A percentile compares a stretch with the other conserved stretches of the same genome.
Evolutionary conservation across 2,797 vertebrate genomes (phyloP).

Genomic region (Erithacus rubecula): DNA sequence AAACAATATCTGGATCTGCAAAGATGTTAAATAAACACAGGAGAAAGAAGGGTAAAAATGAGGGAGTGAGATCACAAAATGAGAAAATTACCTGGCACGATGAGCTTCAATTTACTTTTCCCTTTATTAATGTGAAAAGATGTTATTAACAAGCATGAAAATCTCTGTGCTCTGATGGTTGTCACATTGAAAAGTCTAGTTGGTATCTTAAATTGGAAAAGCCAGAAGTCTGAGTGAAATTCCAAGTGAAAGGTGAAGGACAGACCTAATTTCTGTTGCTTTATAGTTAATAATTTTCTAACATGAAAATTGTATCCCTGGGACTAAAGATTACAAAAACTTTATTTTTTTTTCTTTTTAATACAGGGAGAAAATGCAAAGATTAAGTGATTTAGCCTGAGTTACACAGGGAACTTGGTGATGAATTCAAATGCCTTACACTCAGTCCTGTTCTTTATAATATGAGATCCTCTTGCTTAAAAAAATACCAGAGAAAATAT

Average conservation of each 20-base stretch:
- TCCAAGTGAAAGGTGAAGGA: not conserved
- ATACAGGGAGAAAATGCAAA: not conserved
- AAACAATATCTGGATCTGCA: not conserved
- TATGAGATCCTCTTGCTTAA: not conserved
- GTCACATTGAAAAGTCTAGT: not conserved
- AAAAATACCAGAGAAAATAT: not conserved
- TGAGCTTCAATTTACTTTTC: constrained; percentile 14
- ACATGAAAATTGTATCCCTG: not conserved
- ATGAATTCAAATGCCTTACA: not conserved
- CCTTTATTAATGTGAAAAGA: not conserved
- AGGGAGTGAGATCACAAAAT: not conserved
- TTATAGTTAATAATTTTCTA: not conserved
- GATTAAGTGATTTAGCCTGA: not conserved
- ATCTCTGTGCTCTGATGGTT: not conserved
- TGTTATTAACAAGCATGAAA: not conserved
- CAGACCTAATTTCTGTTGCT: not conserved
- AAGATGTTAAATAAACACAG: not conserved
- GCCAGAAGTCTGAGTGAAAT: not conserved
- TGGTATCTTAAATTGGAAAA: not conserved
- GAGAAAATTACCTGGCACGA: not conserved
- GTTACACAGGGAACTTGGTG: not conserved
- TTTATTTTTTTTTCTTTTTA: not conserved
- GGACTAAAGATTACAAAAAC: not conserved
- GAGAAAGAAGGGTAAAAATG: not conserved
- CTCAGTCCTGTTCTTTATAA: not conserved